A percentile compares a stretch with the other conserved stretches of the same genome.
phyloP scores from a whole-genome alignment of 2,888 invertebrate species.

The Drosophila kanekoi region DNA sequence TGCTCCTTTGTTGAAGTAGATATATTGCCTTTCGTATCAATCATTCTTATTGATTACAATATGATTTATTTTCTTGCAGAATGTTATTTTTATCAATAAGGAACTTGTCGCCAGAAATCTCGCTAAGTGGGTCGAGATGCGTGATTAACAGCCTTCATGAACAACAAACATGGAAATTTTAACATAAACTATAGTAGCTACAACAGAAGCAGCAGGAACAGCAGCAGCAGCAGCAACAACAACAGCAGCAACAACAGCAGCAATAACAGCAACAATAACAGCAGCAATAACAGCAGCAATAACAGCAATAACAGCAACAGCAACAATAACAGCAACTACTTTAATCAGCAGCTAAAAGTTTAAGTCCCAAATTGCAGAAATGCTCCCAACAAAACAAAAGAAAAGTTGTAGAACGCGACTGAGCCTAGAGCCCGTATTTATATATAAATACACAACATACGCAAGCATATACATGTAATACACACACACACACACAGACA shows the following conservation, averaged over 20 bases:
- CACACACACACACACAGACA: constrained; percentile 9
- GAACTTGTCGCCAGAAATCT: constrained; percentile 94
- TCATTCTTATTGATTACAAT: constrained; percentile 25
- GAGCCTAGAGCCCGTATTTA: constrained; percentile 56
- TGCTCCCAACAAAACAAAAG: constrained; percentile 9
- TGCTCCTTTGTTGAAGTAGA: no score
- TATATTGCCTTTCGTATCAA: neutral
- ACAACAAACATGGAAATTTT: constrained; percentile 43
- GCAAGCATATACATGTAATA: constrained; percentile 4
- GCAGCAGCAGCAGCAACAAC: no score
- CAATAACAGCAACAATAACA: constrained; percentile 7
- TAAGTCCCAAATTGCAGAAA: constrained; percentile 22
- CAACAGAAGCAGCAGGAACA: no score
- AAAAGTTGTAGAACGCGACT: constrained; percentile 57
- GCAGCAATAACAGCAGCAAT: constrained; percentile 9
- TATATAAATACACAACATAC: constrained; percentile 38
- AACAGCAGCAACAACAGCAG: constrained; percentile 14
- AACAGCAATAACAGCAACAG: constrained; percentile 14
- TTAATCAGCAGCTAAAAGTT: constrained; percentile 36
- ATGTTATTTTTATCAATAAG: constrained; percentile 94
- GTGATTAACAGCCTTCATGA: constrained; percentile 77
- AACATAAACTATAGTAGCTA: constrained; percentile 18
- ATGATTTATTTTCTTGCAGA: constrained; percentile 85
- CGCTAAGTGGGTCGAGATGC: constrained; percentile 89
- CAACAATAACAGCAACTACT: constrained; percentile 10